phyloP scores from a whole-genome alignment of 2,888 invertebrate species.

The Idaea straminata region DNA sequence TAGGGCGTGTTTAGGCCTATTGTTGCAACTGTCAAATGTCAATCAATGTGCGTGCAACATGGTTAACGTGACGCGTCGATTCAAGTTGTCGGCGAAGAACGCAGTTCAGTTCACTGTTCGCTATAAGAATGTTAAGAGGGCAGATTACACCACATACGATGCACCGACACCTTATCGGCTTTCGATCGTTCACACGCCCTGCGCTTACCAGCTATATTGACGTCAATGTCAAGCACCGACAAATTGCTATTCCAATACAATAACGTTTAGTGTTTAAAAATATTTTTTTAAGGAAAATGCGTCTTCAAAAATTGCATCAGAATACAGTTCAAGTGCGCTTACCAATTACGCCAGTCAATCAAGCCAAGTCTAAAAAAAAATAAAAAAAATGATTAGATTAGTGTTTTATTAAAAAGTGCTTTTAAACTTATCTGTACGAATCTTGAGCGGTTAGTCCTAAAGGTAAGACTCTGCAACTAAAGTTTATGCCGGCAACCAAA shows the following conservation, averaged over 20 bases:
- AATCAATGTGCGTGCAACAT: neutral
- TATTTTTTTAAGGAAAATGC: no score
- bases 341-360: no score
- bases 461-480: no score
- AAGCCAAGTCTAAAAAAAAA: no score
- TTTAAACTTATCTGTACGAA: no score
- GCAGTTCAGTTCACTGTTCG: slow-evolving; percentile 35
- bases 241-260: slow-evolving; percentile 15
- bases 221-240: slow-evolving; percentile 23
- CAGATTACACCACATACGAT: slow-evolving; percentile 64
- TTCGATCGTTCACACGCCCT: slow-evolving; percentile 63
- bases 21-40: neutral
- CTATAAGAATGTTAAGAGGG: slow-evolving; percentile 58
- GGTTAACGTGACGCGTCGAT: neutral
- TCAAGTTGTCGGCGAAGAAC: slow-evolving; percentile 51
- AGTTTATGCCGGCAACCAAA: no score
- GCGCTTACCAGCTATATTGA: slow-evolving; percentile 30
- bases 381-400: no score
- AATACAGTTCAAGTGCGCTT: no score
- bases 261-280: slow-evolving; percentile 3
- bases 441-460: no score
- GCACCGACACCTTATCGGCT: slow-evolving; percentile 33
- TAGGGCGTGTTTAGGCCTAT: no score
- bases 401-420: no score
- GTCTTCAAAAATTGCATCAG: no score